Conservation (phyloP, 2,113 vertebrate species). For the Thymallus thymallus region DNA sequence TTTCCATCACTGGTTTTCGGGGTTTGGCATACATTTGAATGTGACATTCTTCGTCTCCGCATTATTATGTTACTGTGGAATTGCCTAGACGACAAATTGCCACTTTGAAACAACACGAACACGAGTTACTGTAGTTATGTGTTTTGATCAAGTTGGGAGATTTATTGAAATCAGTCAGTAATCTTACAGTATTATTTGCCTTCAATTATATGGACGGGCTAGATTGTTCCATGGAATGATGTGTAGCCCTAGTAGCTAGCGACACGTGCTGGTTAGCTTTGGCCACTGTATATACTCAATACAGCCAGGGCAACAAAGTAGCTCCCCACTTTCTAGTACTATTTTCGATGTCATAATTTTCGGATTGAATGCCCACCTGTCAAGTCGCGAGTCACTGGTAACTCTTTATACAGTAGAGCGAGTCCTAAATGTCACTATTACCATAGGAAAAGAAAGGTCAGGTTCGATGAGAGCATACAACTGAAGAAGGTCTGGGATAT, state of each 20-base stretch:
- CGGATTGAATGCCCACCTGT: neutral
- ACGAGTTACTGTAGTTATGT: no score
- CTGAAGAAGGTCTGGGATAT: neutral
- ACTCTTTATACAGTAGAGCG: neutral
- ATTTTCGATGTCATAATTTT: neutral
- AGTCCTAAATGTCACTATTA: no score
- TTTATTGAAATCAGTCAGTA: no score
- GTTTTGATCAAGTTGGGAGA: no score
- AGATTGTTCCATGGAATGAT: neutral
- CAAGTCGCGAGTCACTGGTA: neutral
- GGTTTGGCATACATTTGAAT: no score
- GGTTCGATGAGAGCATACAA: neutral
- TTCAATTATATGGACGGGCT: neutral
- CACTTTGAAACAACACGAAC: no score
- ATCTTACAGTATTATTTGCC: no score
- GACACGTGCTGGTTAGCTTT: slow-evolving; percentile 63
- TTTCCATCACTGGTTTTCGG: no score
- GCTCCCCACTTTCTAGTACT: slow-evolving; percentile 25
- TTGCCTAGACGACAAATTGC: no score
- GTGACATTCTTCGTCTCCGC: no score
- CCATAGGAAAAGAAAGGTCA: slow-evolving; percentile 21
- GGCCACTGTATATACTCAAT: slow-evolving; percentile 50
- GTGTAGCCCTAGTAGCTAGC: neutral
- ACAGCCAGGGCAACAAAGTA: neutral
- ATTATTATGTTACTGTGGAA: no score